Percentiles rank a stretch among this genome's conserved stretches.
These are phyloP conservation scores for Acinonyx jubatus DNA, from an alignment of 2,113 vertebrate species.

Conservation along the genomic window DNA sequence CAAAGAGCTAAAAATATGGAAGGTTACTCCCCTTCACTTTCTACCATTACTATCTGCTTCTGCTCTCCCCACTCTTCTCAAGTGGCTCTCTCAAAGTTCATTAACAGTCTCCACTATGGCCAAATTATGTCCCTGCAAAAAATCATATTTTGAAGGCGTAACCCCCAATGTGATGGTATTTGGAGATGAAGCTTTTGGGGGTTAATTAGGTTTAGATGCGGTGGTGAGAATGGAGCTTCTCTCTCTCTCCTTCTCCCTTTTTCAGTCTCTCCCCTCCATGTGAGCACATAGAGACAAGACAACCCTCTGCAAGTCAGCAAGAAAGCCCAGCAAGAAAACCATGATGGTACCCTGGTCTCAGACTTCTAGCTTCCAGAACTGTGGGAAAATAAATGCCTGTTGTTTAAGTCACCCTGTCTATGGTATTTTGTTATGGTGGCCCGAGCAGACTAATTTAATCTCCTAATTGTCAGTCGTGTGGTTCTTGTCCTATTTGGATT, in stretches of 20 bases:
- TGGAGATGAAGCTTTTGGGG: neutral
- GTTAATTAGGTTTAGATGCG: neutral
- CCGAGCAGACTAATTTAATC: neutral
- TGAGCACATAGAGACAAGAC: neutral
- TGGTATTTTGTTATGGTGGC: neutral
- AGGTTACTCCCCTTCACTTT: neutral
- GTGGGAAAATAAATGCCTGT: neutral
- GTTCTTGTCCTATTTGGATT: neutral
- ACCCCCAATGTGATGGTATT: neutral
- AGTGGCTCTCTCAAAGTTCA: neutral
- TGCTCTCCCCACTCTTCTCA: neutral
- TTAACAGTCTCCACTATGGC: neutral
- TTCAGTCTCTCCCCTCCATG: neutral
- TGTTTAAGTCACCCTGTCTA: neutral
- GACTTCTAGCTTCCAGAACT: neutral
- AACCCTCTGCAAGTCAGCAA: neutral
- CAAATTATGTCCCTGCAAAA: neutral
- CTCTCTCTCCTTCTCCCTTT: neutral
- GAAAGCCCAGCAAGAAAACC: neutral
- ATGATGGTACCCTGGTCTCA: neutral
- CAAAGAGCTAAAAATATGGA: neutral
- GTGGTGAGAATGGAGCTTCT: neutral
- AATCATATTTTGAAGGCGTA: neutral
- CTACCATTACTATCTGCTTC: neutral
- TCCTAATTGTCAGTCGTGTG: neutral